phyloP scores from a whole-genome alignment of 2,888 invertebrate genomes.

The Andrena bucephala region DNA sequence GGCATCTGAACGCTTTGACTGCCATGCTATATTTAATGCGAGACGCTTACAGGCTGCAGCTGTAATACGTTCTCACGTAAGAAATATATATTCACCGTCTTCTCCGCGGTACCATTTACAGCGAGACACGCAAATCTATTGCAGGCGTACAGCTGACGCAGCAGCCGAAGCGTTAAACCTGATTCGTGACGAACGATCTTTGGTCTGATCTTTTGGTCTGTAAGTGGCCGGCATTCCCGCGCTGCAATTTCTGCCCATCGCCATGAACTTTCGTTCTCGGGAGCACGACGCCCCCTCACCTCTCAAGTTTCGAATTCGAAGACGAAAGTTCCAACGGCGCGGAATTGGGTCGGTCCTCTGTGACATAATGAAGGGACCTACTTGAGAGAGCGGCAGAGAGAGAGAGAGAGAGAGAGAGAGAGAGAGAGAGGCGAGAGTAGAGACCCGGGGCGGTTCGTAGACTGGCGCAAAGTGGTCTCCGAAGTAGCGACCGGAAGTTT shows the following conservation, averaged over 20 bases:
- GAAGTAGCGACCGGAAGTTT: slow-evolving; percentile 70
- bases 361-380: slow-evolving; percentile 70
- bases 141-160: no score
- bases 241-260: slow-evolving; percentile 25
- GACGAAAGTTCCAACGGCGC: slow-evolving; percentile 58
- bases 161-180: neutral
- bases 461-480: slow-evolving; percentile 66
- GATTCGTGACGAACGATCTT: neutral
- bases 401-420: neutral
- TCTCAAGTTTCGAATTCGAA: slow-evolving; percentile 66
- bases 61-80: neutral
- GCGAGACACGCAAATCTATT: neutral
- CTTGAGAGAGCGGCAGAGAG: neutral
- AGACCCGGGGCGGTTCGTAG: slow-evolving; percentile 62
- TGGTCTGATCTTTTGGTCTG: slow-evolving; percentile 2
- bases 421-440: neutral
- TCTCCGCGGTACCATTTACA: neutral
- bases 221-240: slow-evolving; percentile 62
- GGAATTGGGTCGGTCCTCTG: slow-evolving; percentile 67
- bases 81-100: neutral
- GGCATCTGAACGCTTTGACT: neutral
- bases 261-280: slow-evolving; percentile 57
- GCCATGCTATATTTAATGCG: neutral
- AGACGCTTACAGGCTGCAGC: neutral
- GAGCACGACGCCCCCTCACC: slow-evolving; percentile 30